A percentile compares a stretch with the other conserved stretches of the same genome.
phyloP scores from a whole-genome alignment of 2,797 vertebrate species.

The Alectoris magna region DNA sequence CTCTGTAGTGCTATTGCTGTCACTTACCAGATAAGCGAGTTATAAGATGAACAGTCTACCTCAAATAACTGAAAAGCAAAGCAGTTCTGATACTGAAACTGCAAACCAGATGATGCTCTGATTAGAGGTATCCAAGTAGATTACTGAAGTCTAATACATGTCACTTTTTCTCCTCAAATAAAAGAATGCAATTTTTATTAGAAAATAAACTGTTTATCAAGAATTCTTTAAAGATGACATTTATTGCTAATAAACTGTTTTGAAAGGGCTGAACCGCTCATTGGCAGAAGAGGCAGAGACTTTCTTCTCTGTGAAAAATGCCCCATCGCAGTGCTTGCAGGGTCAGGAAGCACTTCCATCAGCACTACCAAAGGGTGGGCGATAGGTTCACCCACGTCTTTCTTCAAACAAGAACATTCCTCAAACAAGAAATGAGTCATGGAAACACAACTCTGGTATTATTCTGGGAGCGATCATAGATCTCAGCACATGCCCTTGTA shows the following conservation, averaged over 20 bases:
- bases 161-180: slow-evolving; percentile 49
- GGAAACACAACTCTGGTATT: slow-evolving; percentile 12
- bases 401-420: neutral
- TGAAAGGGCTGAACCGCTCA: slow-evolving; percentile 32
- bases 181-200: slow-evolving; percentile 50
- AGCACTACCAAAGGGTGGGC: neutral
- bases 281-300: neutral
- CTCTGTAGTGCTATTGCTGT: neutral
- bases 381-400: neutral
- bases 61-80: slow-evolving; percentile 59
- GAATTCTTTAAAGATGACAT: slow-evolving; percentile 48
- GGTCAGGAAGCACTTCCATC: slow-evolving; percentile 6
- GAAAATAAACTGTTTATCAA: slow-evolving; percentile 56
- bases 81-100: slow-evolving; percentile 60
- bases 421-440: slow-evolving; percentile 32
- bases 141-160: slow-evolving; percentile 16
- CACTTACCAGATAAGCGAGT: slow-evolving; percentile 57
- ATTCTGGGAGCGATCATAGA: neutral
- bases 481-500: neutral
- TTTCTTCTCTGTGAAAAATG: neutral
- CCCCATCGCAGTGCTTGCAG: rapidly evolving
- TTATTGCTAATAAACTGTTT: slow-evolving; percentile 52
- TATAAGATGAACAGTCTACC: slow-evolving; percentile 47
- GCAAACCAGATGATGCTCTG: slow-evolving; percentile 55
- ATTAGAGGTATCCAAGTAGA: neutral